phyloP scores from a whole-genome alignment of 1,140 invertebrate genomes.

The Drosophila parvula region DNA sequence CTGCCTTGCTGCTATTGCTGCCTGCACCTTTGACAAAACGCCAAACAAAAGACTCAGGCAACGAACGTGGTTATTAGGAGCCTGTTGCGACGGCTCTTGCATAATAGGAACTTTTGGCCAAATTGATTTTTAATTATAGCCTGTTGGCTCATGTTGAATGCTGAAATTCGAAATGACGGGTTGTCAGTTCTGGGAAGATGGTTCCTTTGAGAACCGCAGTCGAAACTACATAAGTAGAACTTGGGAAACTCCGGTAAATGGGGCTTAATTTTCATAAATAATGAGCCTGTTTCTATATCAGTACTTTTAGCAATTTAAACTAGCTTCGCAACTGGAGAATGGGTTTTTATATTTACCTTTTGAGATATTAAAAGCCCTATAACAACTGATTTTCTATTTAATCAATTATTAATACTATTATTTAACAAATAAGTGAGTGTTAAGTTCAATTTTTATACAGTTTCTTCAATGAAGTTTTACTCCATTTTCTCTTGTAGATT shows the following conservation, averaged over 20 bases:
- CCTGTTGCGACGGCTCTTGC: constrained; percentile 53
- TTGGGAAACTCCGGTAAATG: background rate
- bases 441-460: no score
- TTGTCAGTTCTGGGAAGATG: constrained; percentile 55
- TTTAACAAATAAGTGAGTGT: background rate
- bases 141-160: constrained; percentile 33
- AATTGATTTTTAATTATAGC: constrained; percentile 81
- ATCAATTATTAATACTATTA: background rate
- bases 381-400: background rate
- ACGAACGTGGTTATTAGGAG: constrained; percentile 71
- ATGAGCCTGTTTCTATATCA: background rate
- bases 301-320: background rate
- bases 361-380: background rate
- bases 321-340: background rate
- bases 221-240: background rate
- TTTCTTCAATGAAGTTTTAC: no score
- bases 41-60: constrained; percentile 76
- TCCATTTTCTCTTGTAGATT: no score
- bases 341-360: background rate
- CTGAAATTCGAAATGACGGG: constrained; percentile 50
- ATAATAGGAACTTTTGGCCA: constrained; percentile 71
- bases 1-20: constrained; percentile 8
- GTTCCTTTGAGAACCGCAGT: constrained; percentile 15
- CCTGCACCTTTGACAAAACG: constrained; percentile 72
- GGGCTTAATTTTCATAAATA: background rate